Conservation (phyloP, 2,888 invertebrate species). For the Drosophila kuntzei region DNA sequence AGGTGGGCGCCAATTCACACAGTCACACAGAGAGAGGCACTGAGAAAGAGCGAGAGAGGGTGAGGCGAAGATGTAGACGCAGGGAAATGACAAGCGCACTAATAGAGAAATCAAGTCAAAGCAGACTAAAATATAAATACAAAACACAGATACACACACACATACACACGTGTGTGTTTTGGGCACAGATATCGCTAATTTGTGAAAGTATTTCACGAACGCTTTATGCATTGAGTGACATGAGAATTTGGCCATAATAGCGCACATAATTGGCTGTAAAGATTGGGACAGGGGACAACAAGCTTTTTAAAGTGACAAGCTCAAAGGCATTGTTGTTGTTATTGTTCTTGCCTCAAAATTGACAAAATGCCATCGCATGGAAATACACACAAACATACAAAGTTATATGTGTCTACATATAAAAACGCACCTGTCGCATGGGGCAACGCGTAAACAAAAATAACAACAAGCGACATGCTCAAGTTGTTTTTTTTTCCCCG, state of each 20-base stretch:
- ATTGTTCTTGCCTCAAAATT: slow-evolving; percentile 26
- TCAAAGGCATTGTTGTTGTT: slow-evolving; percentile 58
- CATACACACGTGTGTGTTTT: slow-evolving; percentile 6
- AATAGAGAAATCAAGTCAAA: slow-evolving; percentile 73
- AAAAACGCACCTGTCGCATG: slow-evolving; percentile 74
- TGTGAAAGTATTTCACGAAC: slow-evolving; percentile 75
- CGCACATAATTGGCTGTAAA: slow-evolving; percentile 75
- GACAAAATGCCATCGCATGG: slow-evolving; percentile 55
- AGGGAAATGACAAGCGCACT: slow-evolving; percentile 43
- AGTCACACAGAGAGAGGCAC: slow-evolving; percentile 8
- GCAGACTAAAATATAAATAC: slow-evolving; percentile 34
- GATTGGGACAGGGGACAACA: slow-evolving; percentile 20
- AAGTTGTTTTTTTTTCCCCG: slow-evolving; percentile 44
- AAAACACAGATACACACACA: slow-evolving; percentile 4
- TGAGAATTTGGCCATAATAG: slow-evolving; percentile 80
- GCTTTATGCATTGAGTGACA: slow-evolving; percentile 76
- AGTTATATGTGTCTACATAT: slow-evolving; percentile 37
- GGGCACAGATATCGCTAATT: slow-evolving; percentile 67
- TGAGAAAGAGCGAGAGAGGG: background rate
- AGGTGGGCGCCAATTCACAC: slow-evolving; percentile 70
- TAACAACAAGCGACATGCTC: slow-evolving; percentile 75
- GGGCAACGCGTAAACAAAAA: slow-evolving; percentile 72
- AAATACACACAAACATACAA: slow-evolving; percentile 39
- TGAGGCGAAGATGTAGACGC: slow-evolving; percentile 3
- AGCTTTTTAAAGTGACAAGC: slow-evolving; percentile 66